Evolutionary conservation across 2,113 vertebrate genomes (phyloP).

Genomic region (Okapia johnstoni): DNA sequence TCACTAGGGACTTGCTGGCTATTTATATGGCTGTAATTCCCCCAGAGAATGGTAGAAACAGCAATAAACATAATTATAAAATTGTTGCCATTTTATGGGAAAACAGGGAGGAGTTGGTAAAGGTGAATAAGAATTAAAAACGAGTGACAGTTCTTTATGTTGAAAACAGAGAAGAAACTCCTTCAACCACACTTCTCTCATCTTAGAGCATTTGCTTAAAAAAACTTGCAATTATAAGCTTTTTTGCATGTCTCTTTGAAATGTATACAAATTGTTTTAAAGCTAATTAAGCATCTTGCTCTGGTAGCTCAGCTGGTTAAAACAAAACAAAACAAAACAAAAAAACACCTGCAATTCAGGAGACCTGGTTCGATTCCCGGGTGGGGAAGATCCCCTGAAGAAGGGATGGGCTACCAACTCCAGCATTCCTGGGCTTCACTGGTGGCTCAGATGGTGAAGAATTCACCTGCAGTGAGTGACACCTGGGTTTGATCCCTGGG

Average conservation of each 20-base stretch:
- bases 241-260: neutral
- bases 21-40: neutral
- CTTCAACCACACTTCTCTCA: neutral
- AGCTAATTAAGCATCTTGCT: neutral
- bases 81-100: neutral
- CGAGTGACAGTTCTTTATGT: neutral
- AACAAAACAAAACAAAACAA: neutral
- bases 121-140: neutral
- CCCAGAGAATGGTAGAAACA: neutral
- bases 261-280: neutral
- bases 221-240: neutral
- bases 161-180: neutral
- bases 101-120: neutral
- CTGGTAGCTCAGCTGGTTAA: neutral
- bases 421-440: neutral
- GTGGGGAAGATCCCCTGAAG: neutral
- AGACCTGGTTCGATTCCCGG: neutral
- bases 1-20: neutral
- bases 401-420: neutral
- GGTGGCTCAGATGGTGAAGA: neutral
- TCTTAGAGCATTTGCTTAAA: neutral
- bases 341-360: neutral
- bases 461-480: neutral
- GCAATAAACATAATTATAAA: neutral
- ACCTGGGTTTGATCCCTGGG: rapidly evolving